These are phyloP conservation scores for Atta texana DNA, from an alignment of 1,140 invertebrate species.

Conservation along the genomic window DNA sequence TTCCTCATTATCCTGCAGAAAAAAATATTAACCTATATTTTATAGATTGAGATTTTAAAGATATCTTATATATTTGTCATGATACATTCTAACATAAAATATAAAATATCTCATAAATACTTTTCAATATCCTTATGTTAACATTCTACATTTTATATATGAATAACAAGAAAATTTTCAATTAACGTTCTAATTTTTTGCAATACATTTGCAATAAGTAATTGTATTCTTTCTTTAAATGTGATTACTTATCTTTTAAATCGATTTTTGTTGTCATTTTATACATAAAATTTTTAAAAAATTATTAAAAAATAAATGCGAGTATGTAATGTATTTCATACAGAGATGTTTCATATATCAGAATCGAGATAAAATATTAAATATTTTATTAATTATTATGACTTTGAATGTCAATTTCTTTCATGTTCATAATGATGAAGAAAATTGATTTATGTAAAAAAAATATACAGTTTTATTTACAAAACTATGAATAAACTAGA, in stretches of 20 bases:
- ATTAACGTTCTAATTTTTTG: background rate
- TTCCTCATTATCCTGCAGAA: background rate
- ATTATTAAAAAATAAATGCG: background rate
- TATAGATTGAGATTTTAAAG: no score
- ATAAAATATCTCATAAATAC: background rate
- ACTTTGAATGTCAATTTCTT: background rate
- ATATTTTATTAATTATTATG: background rate
- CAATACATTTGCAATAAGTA: background rate
- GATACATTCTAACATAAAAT: conserved; percentile 6
- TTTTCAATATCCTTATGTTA: background rate
- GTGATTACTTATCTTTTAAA: conserved; percentile 6
- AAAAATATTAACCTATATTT: background rate
- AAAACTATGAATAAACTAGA: background rate
- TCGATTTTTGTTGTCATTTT: background rate
- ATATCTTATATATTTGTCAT: background rate
- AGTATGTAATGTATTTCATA: background rate
- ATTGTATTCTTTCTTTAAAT: background rate
- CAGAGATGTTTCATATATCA: background rate
- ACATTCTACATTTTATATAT: background rate
- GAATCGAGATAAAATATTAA: background rate
- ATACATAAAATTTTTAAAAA: background rate
- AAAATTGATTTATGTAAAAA: conserved; percentile 1
- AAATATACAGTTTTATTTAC: background rate
- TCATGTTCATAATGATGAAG: background rate
- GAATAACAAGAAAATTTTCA: background rate